Evolutionary conservation across 2,797 vertebrate species (phyloP), one percentile per base, ranked within the genome.

Genomic region (Crocidura indochinensis): DNA sequence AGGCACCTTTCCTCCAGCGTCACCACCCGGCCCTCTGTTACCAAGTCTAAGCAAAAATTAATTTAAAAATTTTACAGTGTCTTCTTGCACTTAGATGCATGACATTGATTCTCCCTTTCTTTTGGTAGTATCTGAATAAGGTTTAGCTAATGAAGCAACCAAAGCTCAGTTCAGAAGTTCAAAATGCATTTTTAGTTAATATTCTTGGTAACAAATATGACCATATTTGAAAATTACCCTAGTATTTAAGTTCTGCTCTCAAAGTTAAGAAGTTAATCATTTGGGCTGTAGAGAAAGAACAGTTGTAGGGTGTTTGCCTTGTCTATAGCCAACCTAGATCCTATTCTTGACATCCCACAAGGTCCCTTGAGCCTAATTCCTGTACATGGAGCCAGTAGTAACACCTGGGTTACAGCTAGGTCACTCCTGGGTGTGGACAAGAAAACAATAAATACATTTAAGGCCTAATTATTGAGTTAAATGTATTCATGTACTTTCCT

Each of bases 161-260:
- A 87, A 46, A 72, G 75, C 79, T 87, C 60, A 76, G 8, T 76
- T 84, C 62, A 88, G 77, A 91, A 69, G 6, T 69, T n/a, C n/a
- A 74, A 44, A 15, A 6, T 72, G 4, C 38, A 83, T 88, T 82
- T 31, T 87, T 47, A 82, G 19, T 10, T 68, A 80, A 87, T 84
- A 93, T 89, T 81, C 51, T 71, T 91, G 86, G 78, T 80, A 84
- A 89, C 27, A 84, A 72, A 77, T 78, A 38, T 71, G 53, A 76
- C 9, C 56, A 85, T 92, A 88, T 81, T 51, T 85, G 46, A 82
- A 81, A 69, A 19, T 68, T 85, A 84, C 51, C 29, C 27, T 60
- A 83, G 75, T 56, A 81, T 74, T 65, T 46, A 10, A 93, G 75
- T 87, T 77, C 62, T 46, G 69, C 24, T 81, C 47, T 87, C 44